Percentiles rank a stretch among this genome's conserved stretches.
Conservation (phyloP, 2,113 vertebrate genomes). For the Athene noctua region DNA sequence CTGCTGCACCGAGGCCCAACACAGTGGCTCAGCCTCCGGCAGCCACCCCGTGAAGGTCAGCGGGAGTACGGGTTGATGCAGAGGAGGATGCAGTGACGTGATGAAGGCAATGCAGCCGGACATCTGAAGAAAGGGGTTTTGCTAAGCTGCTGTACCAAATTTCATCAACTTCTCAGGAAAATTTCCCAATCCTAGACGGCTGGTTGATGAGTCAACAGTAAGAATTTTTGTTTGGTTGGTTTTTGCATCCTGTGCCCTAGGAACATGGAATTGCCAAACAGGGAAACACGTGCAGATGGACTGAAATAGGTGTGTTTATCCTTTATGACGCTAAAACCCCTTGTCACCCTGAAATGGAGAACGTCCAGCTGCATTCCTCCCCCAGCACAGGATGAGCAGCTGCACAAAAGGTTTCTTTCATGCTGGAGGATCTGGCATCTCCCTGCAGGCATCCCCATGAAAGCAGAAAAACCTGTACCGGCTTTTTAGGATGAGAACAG, state of each 20-base stretch:
- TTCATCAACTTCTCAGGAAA: neutral
- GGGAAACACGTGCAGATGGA: neutral
- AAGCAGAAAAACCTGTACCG: neutral
- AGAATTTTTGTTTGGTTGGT: neutral
- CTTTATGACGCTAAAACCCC: neutral
- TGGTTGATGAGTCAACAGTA: neutral
- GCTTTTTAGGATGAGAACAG: neutral
- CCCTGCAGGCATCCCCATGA: neutral
- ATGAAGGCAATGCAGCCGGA: neutral
- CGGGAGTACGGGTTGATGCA: fast-evolving
- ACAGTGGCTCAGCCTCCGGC: neutral
- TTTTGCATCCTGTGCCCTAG: neutral
- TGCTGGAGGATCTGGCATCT: neutral
- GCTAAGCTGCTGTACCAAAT: neutral
- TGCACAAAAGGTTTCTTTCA: neutral
- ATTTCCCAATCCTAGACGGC: neutral
- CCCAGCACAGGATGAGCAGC: neutral
- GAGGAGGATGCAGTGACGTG: neutral
- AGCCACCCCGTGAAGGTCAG: fast-evolving
- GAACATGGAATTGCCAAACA: neutral
- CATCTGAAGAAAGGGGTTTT: neutral
- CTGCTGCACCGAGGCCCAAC: neutral
- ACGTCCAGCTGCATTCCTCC: neutral
- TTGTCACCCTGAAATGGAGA: neutral
- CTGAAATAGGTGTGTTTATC: neutral